A percentile compares a stretch with the other conserved stretches of the same genome.
Conservation (phyloP, 1,140 invertebrate genomes). For the Halyomorpha halys region DNA sequence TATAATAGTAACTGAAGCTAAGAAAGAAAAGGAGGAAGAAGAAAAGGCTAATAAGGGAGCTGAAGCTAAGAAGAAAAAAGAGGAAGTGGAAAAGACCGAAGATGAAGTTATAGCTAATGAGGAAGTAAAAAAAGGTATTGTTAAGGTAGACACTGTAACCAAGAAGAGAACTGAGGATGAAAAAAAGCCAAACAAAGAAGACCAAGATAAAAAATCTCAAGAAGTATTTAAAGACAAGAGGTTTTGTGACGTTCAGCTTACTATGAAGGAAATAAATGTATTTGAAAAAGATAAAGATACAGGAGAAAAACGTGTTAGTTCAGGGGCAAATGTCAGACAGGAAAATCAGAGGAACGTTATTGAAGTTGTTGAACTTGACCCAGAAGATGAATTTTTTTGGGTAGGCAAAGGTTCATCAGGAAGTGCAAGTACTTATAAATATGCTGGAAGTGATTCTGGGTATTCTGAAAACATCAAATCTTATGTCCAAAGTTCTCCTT, state of each 20-base stretch:
- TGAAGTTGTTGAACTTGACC: too few relatives aligned
- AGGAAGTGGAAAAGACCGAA: conserved; percentile 20
- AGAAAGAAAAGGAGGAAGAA: not conserved
- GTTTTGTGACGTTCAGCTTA: conserved; percentile 19
- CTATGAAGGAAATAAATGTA: not conserved
- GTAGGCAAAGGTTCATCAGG: too few relatives aligned
- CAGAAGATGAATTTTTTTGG: too few relatives aligned
- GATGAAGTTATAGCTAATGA: conserved; percentile 15
- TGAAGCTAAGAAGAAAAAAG: conserved; percentile 28
- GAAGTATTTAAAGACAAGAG: conserved; percentile 14
- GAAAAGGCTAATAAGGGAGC: not conserved
- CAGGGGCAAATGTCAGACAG: too few relatives aligned
- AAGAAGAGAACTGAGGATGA: conserved; percentile 28
- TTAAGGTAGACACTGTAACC: conserved; percentile 30
- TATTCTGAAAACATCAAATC: not conserved
- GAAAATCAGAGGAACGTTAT: too few relatives aligned
- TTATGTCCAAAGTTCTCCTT: not conserved
- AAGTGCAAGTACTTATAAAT: too few relatives aligned
- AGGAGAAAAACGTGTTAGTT: not conserved
- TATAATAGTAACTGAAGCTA: too few relatives aligned
- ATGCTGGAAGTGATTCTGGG: too few relatives aligned
- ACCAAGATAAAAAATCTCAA: conserved; percentile 18
- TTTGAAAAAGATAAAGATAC: not conserved
- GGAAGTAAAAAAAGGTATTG: conserved; percentile 30
- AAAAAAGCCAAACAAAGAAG: conserved; percentile 29